These are phyloP conservation scores for Thysanoteuthis rhombus DNA, from an alignment of 2,888 invertebrate genomes.

Conservation along the genomic window DNA sequence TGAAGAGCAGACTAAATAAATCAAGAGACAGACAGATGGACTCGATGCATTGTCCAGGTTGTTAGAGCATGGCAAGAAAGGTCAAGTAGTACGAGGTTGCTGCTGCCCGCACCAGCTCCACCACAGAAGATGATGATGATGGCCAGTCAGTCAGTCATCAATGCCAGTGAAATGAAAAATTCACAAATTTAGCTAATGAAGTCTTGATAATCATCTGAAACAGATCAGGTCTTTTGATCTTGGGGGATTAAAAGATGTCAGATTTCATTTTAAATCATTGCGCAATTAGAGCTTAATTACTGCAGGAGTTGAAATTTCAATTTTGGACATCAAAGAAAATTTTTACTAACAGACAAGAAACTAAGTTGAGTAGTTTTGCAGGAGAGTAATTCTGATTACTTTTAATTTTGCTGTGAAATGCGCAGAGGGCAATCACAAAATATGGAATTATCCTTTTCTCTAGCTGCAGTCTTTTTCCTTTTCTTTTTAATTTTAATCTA, in stretches of 20 bases:
- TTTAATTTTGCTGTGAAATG: neutral
- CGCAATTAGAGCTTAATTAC: neutral
- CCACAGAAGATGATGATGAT: neutral
- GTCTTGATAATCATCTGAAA: neutral
- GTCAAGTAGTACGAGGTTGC: neutral
- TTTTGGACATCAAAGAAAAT: neutral
- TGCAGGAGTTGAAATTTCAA: slow-evolving; percentile 12
- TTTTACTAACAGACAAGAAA: slow-evolving; percentile 12
- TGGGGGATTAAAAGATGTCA: neutral
- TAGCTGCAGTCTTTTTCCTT: neutral
- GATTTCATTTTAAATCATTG: neutral
- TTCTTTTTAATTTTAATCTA: neutral
- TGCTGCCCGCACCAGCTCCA: neutral
- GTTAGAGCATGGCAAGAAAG: neutral
- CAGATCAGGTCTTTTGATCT: neutral
- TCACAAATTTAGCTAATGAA: slow-evolving; percentile 12
- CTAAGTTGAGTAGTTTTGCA: neutral
- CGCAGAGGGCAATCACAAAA: neutral
- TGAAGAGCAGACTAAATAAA: no score
- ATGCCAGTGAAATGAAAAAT: neutral
- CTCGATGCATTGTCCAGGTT: neutral
- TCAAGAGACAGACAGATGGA: neutral
- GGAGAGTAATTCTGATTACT: neutral
- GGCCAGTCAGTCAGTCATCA: neutral
- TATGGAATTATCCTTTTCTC: neutral